Evolutionary conservation across 30 jellyfish, hydroid and myxozoan species (phyloP).

Genomic region (Rhopilema esculentum): DNA sequence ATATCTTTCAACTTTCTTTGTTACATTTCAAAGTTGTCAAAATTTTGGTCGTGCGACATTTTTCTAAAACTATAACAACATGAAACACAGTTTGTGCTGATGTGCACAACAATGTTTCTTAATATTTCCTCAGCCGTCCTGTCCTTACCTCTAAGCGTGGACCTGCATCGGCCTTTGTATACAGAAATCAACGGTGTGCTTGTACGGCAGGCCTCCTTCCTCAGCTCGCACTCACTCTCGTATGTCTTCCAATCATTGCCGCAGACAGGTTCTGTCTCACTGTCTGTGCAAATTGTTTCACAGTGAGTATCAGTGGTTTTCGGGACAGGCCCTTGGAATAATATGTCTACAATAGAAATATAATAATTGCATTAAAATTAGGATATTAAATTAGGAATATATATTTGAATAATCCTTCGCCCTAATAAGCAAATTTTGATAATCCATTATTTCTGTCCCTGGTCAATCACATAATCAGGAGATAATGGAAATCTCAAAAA

Average conservation of each 20-base stretch:
- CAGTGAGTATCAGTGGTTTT: not conserved
- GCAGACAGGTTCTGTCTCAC: constrained; percentile 59
- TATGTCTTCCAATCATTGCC: constrained; percentile 67
- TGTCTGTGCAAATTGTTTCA: constrained; percentile 7
- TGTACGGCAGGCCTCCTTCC: constrained; percentile 41
- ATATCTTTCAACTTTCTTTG: too few species aligned
- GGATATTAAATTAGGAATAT: too few species aligned
- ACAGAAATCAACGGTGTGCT: constrained; percentile 18
- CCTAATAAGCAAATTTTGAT: too few species aligned
- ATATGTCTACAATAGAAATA: not conserved
- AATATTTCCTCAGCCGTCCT: not conserved
- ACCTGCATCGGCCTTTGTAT: constrained; percentile 22
- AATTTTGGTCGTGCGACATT: too few species aligned
- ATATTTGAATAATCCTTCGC: too few species aligned
- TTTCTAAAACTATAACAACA: too few species aligned
- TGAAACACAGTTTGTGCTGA: too few species aligned
- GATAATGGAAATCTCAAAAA: too few species aligned
- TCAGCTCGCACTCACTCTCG: constrained; percentile 60
- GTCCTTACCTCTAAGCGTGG: constrained; percentile 8
- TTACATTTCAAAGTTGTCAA: too few species aligned
- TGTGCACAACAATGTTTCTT: not conserved
- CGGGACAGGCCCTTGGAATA: not conserved
- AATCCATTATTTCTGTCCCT: too few species aligned
- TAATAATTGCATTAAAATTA: too few species aligned
- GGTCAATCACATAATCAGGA: too few species aligned